These are phyloP conservation scores for Cossypha dichroa DNA, from an alignment of 2,797 vertebrate genomes.

Conservation along the genomic window DNA sequence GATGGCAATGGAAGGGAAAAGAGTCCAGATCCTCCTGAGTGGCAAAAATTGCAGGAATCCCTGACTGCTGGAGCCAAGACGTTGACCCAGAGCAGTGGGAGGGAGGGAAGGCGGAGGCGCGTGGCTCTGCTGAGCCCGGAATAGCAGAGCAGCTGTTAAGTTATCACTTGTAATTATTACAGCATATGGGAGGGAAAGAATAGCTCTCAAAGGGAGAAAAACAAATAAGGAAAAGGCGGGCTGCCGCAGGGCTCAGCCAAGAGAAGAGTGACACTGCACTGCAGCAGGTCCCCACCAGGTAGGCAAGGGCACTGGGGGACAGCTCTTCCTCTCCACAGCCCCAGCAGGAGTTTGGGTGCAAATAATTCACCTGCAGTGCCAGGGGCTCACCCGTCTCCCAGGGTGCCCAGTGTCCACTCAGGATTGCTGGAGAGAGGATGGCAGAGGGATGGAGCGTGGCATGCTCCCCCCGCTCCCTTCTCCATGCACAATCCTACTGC, in stretches of 20 bases:
- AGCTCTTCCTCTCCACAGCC: not conserved
- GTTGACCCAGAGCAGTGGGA: constrained; percentile 8
- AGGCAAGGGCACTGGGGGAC: not conserved
- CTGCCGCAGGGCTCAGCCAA: not conserved
- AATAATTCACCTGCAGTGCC: not conserved
- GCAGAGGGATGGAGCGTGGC: not conserved
- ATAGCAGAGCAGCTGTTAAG: constrained; percentile 58
- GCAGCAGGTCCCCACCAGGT: fast-evolving
- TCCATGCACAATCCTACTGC: not conserved
- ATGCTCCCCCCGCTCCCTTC: fast-evolving
- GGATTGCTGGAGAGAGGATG: not conserved
- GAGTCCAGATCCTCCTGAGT: not conserved
- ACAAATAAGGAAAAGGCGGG: constrained; percentile 34
- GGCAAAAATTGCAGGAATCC: constrained; percentile 46
- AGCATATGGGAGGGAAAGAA: constrained; percentile 57
- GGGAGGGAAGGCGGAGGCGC: constrained; percentile 17
- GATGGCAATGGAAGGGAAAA: not conserved
- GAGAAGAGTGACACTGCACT: not conserved
- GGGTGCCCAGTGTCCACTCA: not conserved
- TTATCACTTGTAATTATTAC: constrained; percentile 42
- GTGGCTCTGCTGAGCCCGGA: constrained; percentile 14
- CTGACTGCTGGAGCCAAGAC: constrained; percentile 25
- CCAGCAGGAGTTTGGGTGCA: not conserved
- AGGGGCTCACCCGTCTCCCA: not conserved
- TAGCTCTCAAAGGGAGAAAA: constrained; percentile 43